Conservation (phyloP, 2,797 vertebrate species). For the Onychomys leucogaster region DNA sequence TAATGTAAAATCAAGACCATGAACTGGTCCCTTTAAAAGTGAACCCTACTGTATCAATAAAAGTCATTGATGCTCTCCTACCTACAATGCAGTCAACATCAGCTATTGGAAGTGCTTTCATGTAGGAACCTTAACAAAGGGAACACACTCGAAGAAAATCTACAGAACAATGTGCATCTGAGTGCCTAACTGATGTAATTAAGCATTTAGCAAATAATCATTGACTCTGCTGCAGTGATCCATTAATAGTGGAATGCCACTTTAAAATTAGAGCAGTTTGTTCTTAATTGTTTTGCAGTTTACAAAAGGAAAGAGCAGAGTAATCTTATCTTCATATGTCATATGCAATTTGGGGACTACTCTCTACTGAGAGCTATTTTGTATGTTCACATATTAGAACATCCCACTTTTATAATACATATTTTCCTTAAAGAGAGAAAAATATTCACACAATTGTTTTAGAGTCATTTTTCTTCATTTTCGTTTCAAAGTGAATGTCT, state of each 20-base stretch:
- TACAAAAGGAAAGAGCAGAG: conserved; percentile 23
- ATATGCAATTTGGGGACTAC: not conserved
- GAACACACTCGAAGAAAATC: not conserved
- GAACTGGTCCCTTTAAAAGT: conserved; percentile 35
- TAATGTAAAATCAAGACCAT: not conserved
- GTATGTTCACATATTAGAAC: not conserved
- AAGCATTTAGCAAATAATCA: conserved; percentile 9
- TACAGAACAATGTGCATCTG: not conserved
- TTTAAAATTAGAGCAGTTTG: not conserved
- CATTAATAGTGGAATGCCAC: not conserved
- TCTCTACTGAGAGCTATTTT: not conserved
- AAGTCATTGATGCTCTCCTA: not conserved
- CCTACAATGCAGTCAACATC: not conserved
- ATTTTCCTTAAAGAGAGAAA: not conserved
- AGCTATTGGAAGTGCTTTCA: conserved; percentile 9
- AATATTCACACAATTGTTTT: conserved; percentile 31
- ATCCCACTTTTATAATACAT: not conserved
- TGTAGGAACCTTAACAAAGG: not conserved
- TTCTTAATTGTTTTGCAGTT: not conserved
- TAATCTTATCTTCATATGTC: not conserved
- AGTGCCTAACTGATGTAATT: not conserved
- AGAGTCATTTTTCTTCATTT: not conserved
- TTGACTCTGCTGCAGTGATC: not conserved
- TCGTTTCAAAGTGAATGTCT: not conserved
- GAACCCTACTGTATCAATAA: not conserved